These are phyloP conservation scores for Drosophila macrothrix DNA, from an alignment of 2,888 invertebrate genomes.

Conservation along the genomic window DNA sequence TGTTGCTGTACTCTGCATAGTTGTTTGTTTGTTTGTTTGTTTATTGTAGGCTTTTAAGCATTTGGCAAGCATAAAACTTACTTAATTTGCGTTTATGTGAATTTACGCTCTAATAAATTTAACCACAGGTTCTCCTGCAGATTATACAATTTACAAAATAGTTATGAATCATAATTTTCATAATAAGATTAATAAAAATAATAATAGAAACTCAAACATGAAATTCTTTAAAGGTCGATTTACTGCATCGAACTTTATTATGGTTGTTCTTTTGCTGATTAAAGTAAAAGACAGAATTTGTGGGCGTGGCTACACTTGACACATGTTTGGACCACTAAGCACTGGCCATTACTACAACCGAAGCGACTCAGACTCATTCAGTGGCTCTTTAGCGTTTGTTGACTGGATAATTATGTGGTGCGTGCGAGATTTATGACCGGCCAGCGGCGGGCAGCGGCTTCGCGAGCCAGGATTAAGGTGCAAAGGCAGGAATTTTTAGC, in stretches of 20 bases:
- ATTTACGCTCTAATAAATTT: conserved; percentile 75
- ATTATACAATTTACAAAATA: conserved; percentile 1
- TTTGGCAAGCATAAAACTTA: conserved; percentile 70
- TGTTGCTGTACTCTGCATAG: conserved; percentile 14
- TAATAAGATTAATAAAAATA: not conserved
- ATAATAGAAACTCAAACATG: not conserved
- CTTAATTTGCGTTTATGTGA: conserved; percentile 77
- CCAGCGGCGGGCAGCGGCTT: conserved; percentile 5
- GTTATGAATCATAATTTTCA: not conserved
- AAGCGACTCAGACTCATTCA: conserved; percentile 28
- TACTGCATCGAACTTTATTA: not conserved
- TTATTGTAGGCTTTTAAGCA: conserved; percentile 71
- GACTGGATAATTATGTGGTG: conserved; percentile 78
- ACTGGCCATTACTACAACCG: conserved; percentile 20
- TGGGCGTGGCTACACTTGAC: conserved; percentile 12
- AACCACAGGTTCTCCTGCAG: conserved; percentile 36
- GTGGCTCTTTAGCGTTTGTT: conserved; percentile 70
- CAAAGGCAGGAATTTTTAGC: conserved; percentile 63
- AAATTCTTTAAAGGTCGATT: not conserved
- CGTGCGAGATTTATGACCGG: conserved; percentile 73
- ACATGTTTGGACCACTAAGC: conserved; percentile 32
- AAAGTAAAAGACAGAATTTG: not conserved
- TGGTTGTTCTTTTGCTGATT: not conserved
- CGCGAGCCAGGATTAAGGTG: conserved; percentile 66
- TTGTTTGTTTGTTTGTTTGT: conserved; percentile 49